Base-by-base conservation (phyloP, 2,113 vertebrate species). In the Notechis scutatus region DNA sequence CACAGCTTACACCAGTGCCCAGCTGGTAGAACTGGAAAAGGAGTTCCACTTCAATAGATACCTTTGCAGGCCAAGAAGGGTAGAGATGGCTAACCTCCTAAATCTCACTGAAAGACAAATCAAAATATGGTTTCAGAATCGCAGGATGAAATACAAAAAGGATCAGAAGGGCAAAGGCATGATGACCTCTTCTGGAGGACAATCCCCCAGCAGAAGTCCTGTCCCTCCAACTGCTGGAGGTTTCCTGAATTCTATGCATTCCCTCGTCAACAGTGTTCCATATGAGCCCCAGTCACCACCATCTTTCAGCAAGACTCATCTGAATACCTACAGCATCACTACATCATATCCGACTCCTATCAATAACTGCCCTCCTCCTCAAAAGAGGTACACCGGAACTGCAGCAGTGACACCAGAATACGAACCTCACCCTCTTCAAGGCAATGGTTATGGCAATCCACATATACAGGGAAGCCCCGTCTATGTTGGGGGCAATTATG, bases 71-170 rank as follows among this genome's bases (percentile, higher is more conserved):
- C 99, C 99, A 23, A 97, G 99, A 94, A 98, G 99, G 92, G 99
- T 99, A 95, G 99, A 99, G 97, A 99, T 99, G 99, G 99, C 99
- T 85, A 99, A 99, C 97, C 96, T 99, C 96, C 98, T 99, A 94
- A 99, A 99, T 97, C 98, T 99, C 95, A 99, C 99, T 0, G 99
- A 99, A 96, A 98, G 99, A 97, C 99, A 99, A 98, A 99, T 99
- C 95, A 99, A 99, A 97, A 99, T 99, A 96, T 99, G 99, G 99
- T 99, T 99, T 97, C 99, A 99, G 97, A 99, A 99, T 96, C 98
- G 99, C 93, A 98, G 99, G 96, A 99, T 99, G 99, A 99, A 99
- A 94, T 99, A 99, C 97, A 99, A 99, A 97, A 99, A 99, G 97
- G 99, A 99, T 98, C 99, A 99, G 96, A 99, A 99, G 96, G 99